These are phyloP conservation scores for Grammomys dolichurus DNA, from an alignment of 2,113 vertebrate species.

Conservation along the genomic window DNA sequence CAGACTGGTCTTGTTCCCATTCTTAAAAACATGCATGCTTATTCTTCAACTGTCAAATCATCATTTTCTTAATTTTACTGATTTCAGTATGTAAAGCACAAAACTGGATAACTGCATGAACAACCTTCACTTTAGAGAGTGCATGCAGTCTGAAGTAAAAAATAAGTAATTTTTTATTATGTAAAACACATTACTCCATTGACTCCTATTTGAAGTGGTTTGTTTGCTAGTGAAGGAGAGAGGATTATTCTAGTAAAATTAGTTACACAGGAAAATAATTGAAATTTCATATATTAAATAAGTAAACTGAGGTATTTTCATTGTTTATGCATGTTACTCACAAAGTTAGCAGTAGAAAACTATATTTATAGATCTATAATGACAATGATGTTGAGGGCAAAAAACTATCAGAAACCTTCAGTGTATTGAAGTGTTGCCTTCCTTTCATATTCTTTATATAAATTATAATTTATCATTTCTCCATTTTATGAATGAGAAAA, in stretches of 20 bases:
- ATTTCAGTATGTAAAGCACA: slow-evolving; percentile 56
- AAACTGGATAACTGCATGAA: slow-evolving; percentile 33
- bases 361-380: neutral
- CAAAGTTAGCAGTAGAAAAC: neutral
- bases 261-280: slow-evolving; percentile 6
- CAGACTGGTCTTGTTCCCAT: slow-evolving; percentile 81
- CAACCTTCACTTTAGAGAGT: neutral
- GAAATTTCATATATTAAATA: slow-evolving; percentile 4
- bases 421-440: neutral
- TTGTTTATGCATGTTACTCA: neutral
- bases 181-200: slow-evolving; percentile 22
- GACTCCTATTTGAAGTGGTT: neutral
- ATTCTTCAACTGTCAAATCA: slow-evolving; percentile 81
- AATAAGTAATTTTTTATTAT: slow-evolving; percentile 10
- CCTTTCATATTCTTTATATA: neutral
- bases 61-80: slow-evolving; percentile 82
- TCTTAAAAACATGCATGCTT: slow-evolving; percentile 76
- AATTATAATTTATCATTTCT: neutral
- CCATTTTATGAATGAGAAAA: slow-evolving; percentile 23
- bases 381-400: neutral
- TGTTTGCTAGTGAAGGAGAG: neutral
- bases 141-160: neutral
- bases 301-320: neutral
- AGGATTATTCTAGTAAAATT: neutral
- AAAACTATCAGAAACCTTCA: neutral